Evolutionary conservation across 1,140 invertebrate species (phyloP), one percentile per base, ranked within the genome.

Genomic region (Drosophila tsacasi): DNA sequence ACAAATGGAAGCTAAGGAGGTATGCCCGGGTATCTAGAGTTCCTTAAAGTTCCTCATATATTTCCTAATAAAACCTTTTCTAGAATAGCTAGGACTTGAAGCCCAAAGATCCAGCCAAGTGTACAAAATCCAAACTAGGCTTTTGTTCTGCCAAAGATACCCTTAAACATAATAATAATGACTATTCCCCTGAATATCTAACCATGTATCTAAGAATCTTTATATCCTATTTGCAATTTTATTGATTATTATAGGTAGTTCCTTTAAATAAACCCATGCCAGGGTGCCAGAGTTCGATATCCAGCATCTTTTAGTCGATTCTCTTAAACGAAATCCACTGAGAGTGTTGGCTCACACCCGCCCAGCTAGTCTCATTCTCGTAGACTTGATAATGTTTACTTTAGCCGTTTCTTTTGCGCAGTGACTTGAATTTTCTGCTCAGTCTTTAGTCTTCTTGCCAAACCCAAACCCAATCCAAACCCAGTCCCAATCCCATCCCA

Each of bases 371-470:
- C 30, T 49, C 37, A 13, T 27, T 23, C 47, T 32, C 59, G 25
- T 55, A 50, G 69, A 65, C 50, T 79, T 61, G 76, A 73, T 66
- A 74, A 55, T 83, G 75, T 83, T 72, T 84, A 75, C 76, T 71
- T 72, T 66, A 65, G 60, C 19, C 61, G 39, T 77, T 85, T 69
- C 73, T 63, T 69, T 77, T 74, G 73, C 60, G 39, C 54, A 67
- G 54, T 65, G 66, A 78, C 80, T 78, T 74, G 68, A 74, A 62
- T 81, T 78, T 78, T 78, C 39, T 19, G 37, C 64, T 27, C 32
- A 37, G 52, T 55, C 52, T 37, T 55, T 35, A 13, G n/a, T 19
- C 46, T 21, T 12, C 30, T 23, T 47, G 21, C 58, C 42, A 19
- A 32, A 10, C 62, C 9, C 25, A 15, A n/a, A 2, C 49, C 47